Evolutionary conservation across 2,113 vertebrate species (phyloP), one percentile per base, ranked within the genome.

Genomic region (Aldabrachelys gigantea): DNA sequence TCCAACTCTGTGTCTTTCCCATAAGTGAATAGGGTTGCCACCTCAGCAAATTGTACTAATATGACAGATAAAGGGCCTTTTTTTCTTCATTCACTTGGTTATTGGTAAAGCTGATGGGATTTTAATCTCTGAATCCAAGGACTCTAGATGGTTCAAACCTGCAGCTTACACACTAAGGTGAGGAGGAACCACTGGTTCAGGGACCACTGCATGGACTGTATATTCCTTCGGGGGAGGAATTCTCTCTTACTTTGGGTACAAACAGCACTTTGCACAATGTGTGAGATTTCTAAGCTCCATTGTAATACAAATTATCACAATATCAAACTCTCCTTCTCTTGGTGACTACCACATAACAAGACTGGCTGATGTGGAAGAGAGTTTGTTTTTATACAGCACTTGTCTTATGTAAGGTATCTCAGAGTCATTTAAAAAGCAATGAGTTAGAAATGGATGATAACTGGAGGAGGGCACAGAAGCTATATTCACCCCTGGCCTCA

Each of bases 1-100:
- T 86, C 35, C 35, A 44, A 27, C 53, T 89, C 44, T 85, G 90
- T 82, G 44, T 57, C 69, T 76, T 19, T 69, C 62, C 35, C 31
- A 14, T 35, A 65, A 82, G 1, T 92, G 57, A 62, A 92, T 87
- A 88, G 81, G 52, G 29, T n/a, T 92, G 85, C 79, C 57, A 80
- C 75, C 53, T 44, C 78, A 85, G 69, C 69, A 96, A 93, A 85
- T 75, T 52, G 22, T 54, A 12, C 80, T 93, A 75, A 54, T 91
- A 54, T 89, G 93, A 80, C 41, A 88, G 22, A 80, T 19, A 25
- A 87, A n/a, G 82, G 85, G 13, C 22, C 21, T 94, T 89, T 89
- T 92, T 80, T n/a, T n/a, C 50, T 79, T 88, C 17, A 38, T 84
- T 35, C 69, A 72, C 52, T 59, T 92, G 27, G 8, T 24, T 84